Evolutionary conservation across 2,888 invertebrate species (phyloP).

Genomic region (Theristus sp.): DNA sequence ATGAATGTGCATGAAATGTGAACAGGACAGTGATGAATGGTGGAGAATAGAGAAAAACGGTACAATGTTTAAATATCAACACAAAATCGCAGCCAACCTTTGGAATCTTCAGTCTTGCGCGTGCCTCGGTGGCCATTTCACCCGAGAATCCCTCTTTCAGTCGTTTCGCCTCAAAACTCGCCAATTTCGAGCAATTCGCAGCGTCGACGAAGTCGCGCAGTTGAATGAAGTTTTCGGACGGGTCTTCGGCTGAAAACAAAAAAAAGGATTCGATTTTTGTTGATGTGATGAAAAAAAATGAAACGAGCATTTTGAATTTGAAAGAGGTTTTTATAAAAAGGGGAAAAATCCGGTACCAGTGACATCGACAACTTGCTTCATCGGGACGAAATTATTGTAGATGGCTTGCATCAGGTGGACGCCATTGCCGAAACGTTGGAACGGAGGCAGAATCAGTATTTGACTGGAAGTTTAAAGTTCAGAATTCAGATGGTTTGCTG

Average conservation of each 20-base stretch:
- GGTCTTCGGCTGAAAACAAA: conserved; percentile 64
- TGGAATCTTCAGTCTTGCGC: conserved; percentile 47
- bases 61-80: too few species aligned
- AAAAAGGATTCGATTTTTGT: too few species aligned
- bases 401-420: conserved; percentile 50
- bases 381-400: conserved; percentile 40
- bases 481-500: too few species aligned
- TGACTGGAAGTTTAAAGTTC: conserved; percentile 44
- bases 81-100: conserved; percentile 37
- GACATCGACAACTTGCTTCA: conserved; percentile 46
- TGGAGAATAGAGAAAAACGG: too few species aligned
- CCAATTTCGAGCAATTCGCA: conserved; percentile 48
- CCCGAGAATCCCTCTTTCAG: conserved; percentile 47
- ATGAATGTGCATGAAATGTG: too few species aligned
- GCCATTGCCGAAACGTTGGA: conserved; percentile 64
- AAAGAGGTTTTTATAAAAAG: neutral
- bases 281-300: neutral
- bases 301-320: neutral
- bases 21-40: too few species aligned
- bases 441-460: conserved; percentile 75
- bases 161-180: conserved; percentile 47
- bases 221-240: conserved; percentile 68
- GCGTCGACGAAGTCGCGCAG: conserved; percentile 75
- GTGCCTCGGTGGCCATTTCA: conserved; percentile 57
- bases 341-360: conserved; percentile 40